Evolutionary conservation across 2,888 invertebrate species (phyloP), one percentile per base, ranked within the genome.

Genomic region (Ormia ochracea): DNA sequence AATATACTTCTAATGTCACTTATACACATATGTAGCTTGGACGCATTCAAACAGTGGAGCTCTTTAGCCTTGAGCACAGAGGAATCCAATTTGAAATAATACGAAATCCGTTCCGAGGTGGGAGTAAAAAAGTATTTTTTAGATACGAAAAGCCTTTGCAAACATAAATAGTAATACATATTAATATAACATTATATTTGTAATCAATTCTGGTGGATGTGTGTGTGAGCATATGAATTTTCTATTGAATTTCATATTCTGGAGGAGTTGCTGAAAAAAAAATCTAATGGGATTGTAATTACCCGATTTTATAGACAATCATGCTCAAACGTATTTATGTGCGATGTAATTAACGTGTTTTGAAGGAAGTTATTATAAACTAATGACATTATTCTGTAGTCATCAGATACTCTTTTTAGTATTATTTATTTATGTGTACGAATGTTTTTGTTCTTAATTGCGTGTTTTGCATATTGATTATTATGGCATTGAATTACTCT

Each of bases 391-490:
- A 3, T 66, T 23, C 52, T 56, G 19, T 50, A 31, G 50, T 70
- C 21, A 17, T 50, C 9, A 14, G 33, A 45, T 33, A 36, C 14
- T 17, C 21, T 17, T 48, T 43, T 26, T 3, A 26, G 17, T 10
- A 45, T 54, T 52, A 17, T 12, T 21, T 61, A 50, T 74, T 56
- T n/a, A n/a, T n/a, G n/a, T 59, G 52, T 38, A 28, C 38, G 48
- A 72, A 66, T 61, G 66, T 76, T 75, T 68, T 76, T 76, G 80
- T 72, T 76, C 70, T 80, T 80, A 72, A 68, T 80, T 76, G 41
- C 72, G 79, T 80, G 80, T 68, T 80, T 80, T 72, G 80, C 80
- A 80, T 80, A 76, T 80, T 76, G 61, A 80, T 80, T 68, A 63
- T 36, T 68, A 38, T 70, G 75, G 31, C 63, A 76, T 69, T 76